A percentile compares a stretch with the other conserved stretches of the same genome.
Conservation (phyloP, 2,888 invertebrate species). For the Xiphydria camelus region DNA sequence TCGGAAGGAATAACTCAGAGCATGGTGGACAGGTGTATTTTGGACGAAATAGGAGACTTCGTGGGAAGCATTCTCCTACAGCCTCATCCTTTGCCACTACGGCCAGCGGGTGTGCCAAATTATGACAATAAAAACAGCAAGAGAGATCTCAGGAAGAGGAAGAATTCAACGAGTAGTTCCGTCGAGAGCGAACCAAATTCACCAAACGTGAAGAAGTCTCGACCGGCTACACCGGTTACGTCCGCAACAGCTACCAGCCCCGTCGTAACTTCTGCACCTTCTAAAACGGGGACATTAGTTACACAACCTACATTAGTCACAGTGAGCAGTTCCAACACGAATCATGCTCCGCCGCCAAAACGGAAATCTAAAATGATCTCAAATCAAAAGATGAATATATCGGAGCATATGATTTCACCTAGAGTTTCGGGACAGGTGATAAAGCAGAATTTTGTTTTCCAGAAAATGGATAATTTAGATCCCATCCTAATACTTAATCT, state of each 20-base stretch:
- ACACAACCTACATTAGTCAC: slow-evolving; percentile 27
- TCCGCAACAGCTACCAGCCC: slow-evolving; percentile 16
- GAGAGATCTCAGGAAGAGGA: slow-evolving; percentile 57
- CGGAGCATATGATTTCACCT: slow-evolving; percentile 39
- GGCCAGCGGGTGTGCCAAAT: slow-evolving; percentile 34
- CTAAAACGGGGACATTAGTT: slow-evolving; percentile 24
- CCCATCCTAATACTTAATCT: slow-evolving; percentile 1
- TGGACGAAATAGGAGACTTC: slow-evolving; percentile 71
- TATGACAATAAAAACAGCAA: slow-evolving; percentile 33
- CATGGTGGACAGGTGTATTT: slow-evolving; percentile 77
- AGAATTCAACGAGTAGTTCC: slow-evolving; percentile 60
- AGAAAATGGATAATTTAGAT: neutral
- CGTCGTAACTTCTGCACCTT: slow-evolving; percentile 6
- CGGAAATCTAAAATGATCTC: slow-evolving; percentile 38
- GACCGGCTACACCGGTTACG: slow-evolving; percentile 44
- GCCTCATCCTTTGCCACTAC: slow-evolving; percentile 63
- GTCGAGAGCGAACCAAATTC: slow-evolving; percentile 61
- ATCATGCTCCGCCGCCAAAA: slow-evolving; percentile 28
- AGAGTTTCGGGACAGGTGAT: slow-evolving; percentile 40
- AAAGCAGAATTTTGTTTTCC: slow-evolving; percentile 8
- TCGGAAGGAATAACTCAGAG: slow-evolving; percentile 78
- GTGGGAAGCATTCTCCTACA: slow-evolving; percentile 64
- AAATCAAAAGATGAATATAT: slow-evolving; percentile 36
- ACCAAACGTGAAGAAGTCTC: slow-evolving; percentile 57
- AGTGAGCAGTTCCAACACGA: slow-evolving; percentile 24